phyloP scores from a whole-genome alignment of 1,140 invertebrate species.

The Periplaneta americana region DNA sequence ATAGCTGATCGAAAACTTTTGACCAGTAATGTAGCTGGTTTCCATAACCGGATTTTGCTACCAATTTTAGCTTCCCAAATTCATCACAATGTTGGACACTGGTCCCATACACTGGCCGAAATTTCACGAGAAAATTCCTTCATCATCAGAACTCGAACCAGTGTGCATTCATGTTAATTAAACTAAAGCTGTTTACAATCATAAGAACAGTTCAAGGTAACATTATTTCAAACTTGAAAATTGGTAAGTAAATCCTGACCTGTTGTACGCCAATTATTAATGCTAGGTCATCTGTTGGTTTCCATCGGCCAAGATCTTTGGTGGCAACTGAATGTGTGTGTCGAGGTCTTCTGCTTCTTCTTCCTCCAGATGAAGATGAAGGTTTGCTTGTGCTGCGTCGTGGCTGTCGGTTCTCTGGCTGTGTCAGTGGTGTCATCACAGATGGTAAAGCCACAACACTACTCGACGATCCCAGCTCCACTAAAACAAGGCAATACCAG shows the following conservation, averaged over 20 bases:
- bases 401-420: slow-evolving; percentile 10
- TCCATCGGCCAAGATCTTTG: slow-evolving; percentile 92
- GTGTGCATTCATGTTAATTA: background rate
- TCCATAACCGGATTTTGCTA: no score
- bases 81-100: no score
- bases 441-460: background rate
- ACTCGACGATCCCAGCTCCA: slow-evolving; percentile 33
- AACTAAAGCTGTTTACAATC: background rate
- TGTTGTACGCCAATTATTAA: slow-evolving; percentile 92
- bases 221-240: no score
- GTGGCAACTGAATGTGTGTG: slow-evolving; percentile 57
- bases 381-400: slow-evolving; percentile 15
- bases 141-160: background rate
- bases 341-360: slow-evolving; percentile 29
- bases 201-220: no score
- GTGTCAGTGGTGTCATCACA: background rate
- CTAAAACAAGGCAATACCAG: no score
- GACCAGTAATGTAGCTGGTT: no score
- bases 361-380: slow-evolving; percentile 12
- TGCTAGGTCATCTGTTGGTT: slow-evolving; percentile 92
- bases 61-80: no score
- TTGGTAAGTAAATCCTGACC: slow-evolving; percentile 38
- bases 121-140: no score
- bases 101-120: no score
- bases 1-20: no score